Evolutionary conservation across 2,113 vertebrate species (phyloP), one percentile per base, ranked within the genome.

Genomic region (Rhinolophus ferrumequinum): DNA sequence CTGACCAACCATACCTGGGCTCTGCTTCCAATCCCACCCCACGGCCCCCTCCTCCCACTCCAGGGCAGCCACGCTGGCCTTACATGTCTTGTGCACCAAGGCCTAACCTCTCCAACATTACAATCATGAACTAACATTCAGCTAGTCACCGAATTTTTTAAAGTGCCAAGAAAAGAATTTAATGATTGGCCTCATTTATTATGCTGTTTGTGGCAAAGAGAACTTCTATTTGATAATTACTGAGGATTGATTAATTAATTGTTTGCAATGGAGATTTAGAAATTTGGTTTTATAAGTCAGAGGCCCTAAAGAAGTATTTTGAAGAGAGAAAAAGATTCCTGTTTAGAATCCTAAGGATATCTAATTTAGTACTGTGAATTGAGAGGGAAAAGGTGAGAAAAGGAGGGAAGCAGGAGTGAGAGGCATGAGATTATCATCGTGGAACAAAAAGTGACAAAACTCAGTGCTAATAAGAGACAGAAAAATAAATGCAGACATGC

Each of bases 381-480:
- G 14, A 86, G 18, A 19, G 38, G 12, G 56, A 77, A 47, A 54
- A 88, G 35, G 95, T n/a, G 92, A 85, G 95, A 92, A 93, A 77
- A 64, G 33, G 28, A 54, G 69, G 56, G n/a, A 28, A 33, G 50
- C 3, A 1, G 2, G 52, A 28, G 80, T 90, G 92, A 90, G 83
- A 97, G 6, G 60, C 86, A 84, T 38, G 76, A 95, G 72, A 35
- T 81, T 38, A 64, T 72, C 64, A 56, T 35, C 88, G 14, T 15
- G 15, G 56, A 28, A 67, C 62, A 54, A 72, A 94, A 94, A 81
- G 93, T 44, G 80, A 97, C 54, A 93, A 94, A 89, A 80, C 47
- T 38, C 94, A 79, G 93, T 87, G 92, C 62, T 97, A 97, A 96
- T 38, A 64, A 87, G 92, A 66, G 35, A 52, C 10, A 19, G 66